Conservation (phyloP, 2,113 vertebrate genomes). For the Callaeas wilsoni region DNA sequence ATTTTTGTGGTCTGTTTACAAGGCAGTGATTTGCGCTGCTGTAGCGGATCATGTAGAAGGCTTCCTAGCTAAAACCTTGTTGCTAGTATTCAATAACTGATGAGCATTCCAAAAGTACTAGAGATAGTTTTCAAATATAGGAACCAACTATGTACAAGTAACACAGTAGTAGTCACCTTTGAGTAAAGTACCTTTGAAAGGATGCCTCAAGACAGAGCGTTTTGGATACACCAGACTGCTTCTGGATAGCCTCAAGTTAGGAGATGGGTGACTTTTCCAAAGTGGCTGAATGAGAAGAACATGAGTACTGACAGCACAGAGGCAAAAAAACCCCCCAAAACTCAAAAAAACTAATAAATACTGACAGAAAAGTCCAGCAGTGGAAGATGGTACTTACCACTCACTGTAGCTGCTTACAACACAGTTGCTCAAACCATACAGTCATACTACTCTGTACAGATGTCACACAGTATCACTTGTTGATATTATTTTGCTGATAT, state of each 20-base stretch:
- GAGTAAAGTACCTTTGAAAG: background rate
- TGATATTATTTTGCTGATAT: background rate
- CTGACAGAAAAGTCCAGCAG: background rate
- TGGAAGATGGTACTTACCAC: background rate
- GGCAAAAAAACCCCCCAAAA: fast-evolving
- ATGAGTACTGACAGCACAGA: background rate
- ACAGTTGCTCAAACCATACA: background rate
- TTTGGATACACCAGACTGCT: background rate
- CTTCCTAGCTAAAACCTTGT: background rate
- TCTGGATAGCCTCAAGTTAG: background rate
- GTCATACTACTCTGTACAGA: background rate
- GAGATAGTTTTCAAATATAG: background rate
- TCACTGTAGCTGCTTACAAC: background rate
- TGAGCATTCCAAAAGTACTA: background rate
- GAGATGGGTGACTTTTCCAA: background rate
- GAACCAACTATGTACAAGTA: background rate
- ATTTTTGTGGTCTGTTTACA: background rate
- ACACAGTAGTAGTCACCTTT: background rate
- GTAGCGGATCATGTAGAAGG: background rate
- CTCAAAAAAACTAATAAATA: background rate
- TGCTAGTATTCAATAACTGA: background rate
- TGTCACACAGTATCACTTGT: background rate
- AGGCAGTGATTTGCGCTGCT: background rate
- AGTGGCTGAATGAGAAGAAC: background rate
- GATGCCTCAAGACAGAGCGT: background rate